phyloP scores from a whole-genome alignment of 1,140 invertebrate genomes.

The Anoplophora glabripennis region DNA sequence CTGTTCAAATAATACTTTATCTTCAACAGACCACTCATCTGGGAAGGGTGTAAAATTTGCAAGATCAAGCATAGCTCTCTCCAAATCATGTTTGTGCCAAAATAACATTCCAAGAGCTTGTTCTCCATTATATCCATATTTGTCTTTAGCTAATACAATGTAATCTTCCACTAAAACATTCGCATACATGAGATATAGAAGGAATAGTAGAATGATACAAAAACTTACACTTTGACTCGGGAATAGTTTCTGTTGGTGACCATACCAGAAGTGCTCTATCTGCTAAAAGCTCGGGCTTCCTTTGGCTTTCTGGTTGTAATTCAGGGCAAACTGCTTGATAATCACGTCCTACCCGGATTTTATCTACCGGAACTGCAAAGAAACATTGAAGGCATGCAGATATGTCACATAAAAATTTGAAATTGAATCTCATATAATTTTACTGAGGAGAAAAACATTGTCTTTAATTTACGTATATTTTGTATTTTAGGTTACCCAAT shows the following conservation, averaged over 20 bases:
- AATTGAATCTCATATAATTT: neutral
- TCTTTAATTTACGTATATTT: neutral
- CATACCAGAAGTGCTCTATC: constrained; percentile 92
- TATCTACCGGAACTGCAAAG: constrained; percentile 72
- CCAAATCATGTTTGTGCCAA: constrained; percentile 97
- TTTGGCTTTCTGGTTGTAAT: constrained; percentile 59
- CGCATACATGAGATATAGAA: neutral
- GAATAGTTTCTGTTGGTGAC: constrained; percentile 86
- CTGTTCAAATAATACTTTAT: constrained; percentile 97
- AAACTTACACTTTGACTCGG: constrained; percentile 79
- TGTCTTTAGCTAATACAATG: constrained; percentile 92
- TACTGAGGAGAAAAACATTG: neutral
- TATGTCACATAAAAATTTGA: neutral
- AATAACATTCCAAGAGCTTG: constrained; percentile 97
- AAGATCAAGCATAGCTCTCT: constrained; percentile 86
- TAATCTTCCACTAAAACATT: constrained; percentile 85
- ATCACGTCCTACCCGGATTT: constrained; percentile 90
- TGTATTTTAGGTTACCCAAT: constrained; percentile 15
- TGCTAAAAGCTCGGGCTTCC: constrained; percentile 59
- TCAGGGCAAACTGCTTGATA: constrained; percentile 90
- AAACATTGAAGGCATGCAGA: neutral
- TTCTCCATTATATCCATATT: constrained; percentile 96
- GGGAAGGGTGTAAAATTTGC: constrained; percentile 97
- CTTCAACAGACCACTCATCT: constrained; percentile 97
- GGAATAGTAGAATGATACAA: neutral